A percentile compares a stretch with the other conserved stretches of the same genome.
These are phyloP conservation scores for Actenoides hombroni DNA, from an alignment of 2,113 vertebrate species.

Conservation along the genomic window DNA sequence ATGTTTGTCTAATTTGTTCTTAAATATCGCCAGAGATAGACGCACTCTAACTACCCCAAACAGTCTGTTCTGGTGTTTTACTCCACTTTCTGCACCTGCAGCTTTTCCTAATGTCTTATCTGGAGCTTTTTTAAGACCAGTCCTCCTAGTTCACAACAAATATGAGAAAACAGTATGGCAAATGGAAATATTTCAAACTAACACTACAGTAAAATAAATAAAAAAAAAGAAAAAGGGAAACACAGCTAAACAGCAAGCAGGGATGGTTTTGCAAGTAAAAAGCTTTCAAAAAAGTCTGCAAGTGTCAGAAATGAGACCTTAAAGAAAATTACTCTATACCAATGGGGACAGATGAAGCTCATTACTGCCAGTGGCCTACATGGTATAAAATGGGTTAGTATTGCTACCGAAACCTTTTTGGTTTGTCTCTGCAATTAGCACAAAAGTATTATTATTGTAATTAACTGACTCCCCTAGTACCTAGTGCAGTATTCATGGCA, in stretches of 20 bases:
- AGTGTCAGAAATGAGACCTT: not conserved
- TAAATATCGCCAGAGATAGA: not conserved
- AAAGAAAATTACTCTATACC: not conserved
- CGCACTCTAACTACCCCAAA: not conserved
- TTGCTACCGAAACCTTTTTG: slow-evolving; percentile 17
- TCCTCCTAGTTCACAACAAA: not conserved
- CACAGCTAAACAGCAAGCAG: not conserved
- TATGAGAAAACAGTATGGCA: not conserved
- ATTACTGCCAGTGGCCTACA: slow-evolving; percentile 43
- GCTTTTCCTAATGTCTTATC: not conserved
- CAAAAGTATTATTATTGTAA: slow-evolving; percentile 43
- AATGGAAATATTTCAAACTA: not conserved
- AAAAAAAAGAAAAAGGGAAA: not conserved
- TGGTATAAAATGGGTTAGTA: slow-evolving; percentile 19
- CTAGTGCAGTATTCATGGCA: not conserved
- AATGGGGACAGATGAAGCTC: slow-evolving; percentile 17
- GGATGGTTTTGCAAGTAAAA: not conserved
- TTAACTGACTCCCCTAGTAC: slow-evolving; percentile 52
- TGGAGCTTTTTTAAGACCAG: not conserved
- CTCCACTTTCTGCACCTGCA: not conserved
- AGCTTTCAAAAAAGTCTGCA: not conserved
- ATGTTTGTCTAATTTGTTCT: not conserved
- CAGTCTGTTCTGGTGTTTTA: not conserved
- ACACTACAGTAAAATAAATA: not conserved
- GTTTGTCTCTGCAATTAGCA: slow-evolving; percentile 44